A percentile compares a stretch with the other conserved stretches of the same genome.
These are phyloP conservation scores for Maccullochella peelii DNA, from an alignment of 2,113 vertebrate species.

Conservation along the genomic window DNA sequence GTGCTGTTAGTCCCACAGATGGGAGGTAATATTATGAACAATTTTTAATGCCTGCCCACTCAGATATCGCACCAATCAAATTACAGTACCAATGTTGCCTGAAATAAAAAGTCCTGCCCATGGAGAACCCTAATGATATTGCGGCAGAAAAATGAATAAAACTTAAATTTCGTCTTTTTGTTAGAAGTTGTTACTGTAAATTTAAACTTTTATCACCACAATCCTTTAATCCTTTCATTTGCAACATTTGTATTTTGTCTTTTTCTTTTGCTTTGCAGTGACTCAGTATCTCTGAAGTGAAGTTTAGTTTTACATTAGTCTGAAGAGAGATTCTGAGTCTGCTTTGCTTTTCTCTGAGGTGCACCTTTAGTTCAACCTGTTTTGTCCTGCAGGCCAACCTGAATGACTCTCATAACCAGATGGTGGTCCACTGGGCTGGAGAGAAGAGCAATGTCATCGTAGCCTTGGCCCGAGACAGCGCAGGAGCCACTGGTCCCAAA, in stretches of 20 bases:
- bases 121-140: neutral
- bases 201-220: too few relatives aligned
- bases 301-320: neutral
- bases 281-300: neutral
- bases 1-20: too few relatives aligned
- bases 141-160: neutral
- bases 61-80: neutral
- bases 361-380: neutral
- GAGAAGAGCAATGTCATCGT: slow-evolving; percentile 98
- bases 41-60: neutral
- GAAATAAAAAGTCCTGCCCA: neutral
- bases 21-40: neutral
- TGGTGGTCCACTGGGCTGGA: slow-evolving; percentile 99
- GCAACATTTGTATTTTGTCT: neutral
- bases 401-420: slow-evolving; percentile 98
- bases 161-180: neutral
- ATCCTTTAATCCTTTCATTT: too few relatives aligned
- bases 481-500: slow-evolving; percentile 88
- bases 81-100: too few relatives aligned
- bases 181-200: too few relatives aligned
- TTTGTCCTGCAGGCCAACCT: slow-evolving; percentile 89
- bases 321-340: neutral
- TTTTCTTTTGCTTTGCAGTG: neutral
- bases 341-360: neutral
- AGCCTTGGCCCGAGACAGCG: slow-evolving; percentile 94